A percentile compares a stretch with the other conserved stretches of the same genome.
These are phyloP conservation scores for Bugulina stolonifera DNA, from an alignment of 2,888 invertebrate species.

Conservation along the genomic window DNA sequence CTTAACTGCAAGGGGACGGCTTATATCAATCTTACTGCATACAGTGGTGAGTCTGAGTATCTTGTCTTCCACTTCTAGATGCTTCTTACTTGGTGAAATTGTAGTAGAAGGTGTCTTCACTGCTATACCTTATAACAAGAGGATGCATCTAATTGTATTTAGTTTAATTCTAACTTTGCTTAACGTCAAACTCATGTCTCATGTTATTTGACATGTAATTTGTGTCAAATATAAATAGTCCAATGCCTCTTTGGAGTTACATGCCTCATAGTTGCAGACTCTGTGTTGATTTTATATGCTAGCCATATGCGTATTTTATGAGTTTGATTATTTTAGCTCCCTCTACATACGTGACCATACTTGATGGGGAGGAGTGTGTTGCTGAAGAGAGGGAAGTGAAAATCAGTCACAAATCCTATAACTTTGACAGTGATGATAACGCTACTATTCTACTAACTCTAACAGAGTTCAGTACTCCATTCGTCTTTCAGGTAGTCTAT, in stretches of 20 bases:
- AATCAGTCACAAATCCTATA: slow-evolving; percentile 81
- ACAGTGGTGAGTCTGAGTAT: slow-evolving; percentile 48
- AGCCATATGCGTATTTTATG: too few relatives aligned
- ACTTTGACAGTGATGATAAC: slow-evolving; percentile 75
- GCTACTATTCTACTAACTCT: slow-evolving; percentile 97
- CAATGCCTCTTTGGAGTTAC: neutral
- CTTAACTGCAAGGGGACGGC: slow-evolving; percentile 46
- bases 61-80: too few relatives aligned
- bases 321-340: neutral
- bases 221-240: too few relatives aligned
- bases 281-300: neutral
- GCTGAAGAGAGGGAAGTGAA: neutral
- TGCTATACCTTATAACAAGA: too few relatives aligned
- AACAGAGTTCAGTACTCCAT: slow-evolving; percentile 89
- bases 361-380: neutral
- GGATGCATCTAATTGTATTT: too few relatives aligned
- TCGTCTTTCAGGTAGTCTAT: slow-evolving; percentile 66
- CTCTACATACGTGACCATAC: neutral
- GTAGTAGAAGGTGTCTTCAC: too few relatives aligned
- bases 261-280: neutral
- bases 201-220: too few relatives aligned
- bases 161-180: too few relatives aligned
- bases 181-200: too few relatives aligned
- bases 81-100: too few relatives aligned
- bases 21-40: slow-evolving; percentile 44